Conservation (phyloP, 2,797 vertebrate species). For the Galago senegalensis region DNA sequence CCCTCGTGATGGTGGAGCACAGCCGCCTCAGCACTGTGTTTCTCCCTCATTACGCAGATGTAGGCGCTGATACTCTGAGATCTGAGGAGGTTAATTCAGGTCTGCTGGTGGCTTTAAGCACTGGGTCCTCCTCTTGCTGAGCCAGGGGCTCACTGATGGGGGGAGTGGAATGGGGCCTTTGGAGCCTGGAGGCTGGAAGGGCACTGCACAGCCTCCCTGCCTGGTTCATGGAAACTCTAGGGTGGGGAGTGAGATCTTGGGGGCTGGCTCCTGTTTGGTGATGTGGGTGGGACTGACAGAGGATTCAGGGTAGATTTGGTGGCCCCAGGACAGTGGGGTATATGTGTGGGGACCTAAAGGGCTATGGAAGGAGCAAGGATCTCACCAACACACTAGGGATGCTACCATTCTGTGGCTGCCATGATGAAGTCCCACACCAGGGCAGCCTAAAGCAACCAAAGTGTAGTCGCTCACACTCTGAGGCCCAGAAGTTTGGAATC, state of each 20-base stretch:
- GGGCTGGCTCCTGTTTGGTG: not conserved
- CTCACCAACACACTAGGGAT: accelerated
- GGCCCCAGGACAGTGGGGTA: no score
- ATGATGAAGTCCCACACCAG: accelerated
- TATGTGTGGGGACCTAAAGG: not conserved
- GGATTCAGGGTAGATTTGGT: not conserved
- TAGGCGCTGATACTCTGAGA: not conserved
- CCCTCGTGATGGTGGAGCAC: no score
- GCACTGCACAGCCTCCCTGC: not conserved
- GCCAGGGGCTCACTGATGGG: not conserved
- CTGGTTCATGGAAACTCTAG: not conserved
- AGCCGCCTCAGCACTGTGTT: no score
- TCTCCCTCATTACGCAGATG: not conserved
- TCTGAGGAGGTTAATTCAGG: no score
- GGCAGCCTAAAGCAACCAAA: accelerated
- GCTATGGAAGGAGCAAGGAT: accelerated
- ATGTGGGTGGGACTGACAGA: not conserved
- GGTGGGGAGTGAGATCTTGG: accelerated
- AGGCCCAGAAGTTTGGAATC: accelerated
- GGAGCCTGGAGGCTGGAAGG: no score
- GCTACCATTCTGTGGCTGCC: accelerated
- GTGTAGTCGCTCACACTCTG: accelerated
- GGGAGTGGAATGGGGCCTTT: no score
- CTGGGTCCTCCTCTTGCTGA: not conserved
- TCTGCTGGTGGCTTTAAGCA: not conserved